These are phyloP conservation scores for Coremacera marginata DNA, from an alignment of 2,888 invertebrate species.

Conservation along the genomic window DNA sequence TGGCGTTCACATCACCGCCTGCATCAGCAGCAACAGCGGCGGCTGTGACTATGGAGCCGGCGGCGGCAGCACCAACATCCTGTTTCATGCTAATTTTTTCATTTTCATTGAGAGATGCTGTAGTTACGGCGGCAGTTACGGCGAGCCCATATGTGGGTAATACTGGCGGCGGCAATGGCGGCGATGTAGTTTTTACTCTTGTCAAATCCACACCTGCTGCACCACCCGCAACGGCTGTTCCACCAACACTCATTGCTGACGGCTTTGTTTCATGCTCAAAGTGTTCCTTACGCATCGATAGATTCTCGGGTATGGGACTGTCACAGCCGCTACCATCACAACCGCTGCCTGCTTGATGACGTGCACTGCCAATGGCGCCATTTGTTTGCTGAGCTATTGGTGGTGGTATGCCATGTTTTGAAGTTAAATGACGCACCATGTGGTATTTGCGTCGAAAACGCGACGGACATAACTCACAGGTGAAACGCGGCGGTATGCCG, in stretches of 20 bases:
- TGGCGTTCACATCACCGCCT: slow-evolving; percentile 6
- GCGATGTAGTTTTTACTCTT: not conserved
- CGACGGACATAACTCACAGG: slow-evolving; percentile 71
- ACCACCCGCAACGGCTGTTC: slow-evolving; percentile 1
- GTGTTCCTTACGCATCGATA: slow-evolving; percentile 62
- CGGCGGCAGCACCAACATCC: not conserved
- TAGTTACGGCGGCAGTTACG: slow-evolving; percentile 65
- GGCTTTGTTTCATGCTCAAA: slow-evolving; percentile 44
- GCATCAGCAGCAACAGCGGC: slow-evolving; percentile 21
- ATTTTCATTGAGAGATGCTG: slow-evolving; percentile 46
- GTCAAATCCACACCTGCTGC: slow-evolving; percentile 21
- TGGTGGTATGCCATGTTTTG: slow-evolving; percentile 68
- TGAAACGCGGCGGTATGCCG: slow-evolving; percentile 71
- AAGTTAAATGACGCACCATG: slow-evolving; percentile 70
- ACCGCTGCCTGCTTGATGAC: slow-evolving; percentile 33
- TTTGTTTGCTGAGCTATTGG: slow-evolving; percentile 60
- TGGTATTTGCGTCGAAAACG: slow-evolving; percentile 71
- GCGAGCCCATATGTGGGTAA: slow-evolving; percentile 65
- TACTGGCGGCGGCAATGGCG: slow-evolving; percentile 55
- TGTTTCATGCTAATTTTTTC: slow-evolving; percentile 28
- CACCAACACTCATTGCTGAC: not conserved
- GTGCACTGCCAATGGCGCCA: slow-evolving; percentile 49
- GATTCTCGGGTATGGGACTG: slow-evolving; percentile 64
- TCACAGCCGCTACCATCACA: slow-evolving; percentile 57
- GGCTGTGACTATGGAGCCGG: not conserved